A percentile compares a stretch with the other conserved stretches of the same genome.
Conservation (phyloP, 2,113 vertebrate genomes). For the Dicentrarchus labrax region DNA sequence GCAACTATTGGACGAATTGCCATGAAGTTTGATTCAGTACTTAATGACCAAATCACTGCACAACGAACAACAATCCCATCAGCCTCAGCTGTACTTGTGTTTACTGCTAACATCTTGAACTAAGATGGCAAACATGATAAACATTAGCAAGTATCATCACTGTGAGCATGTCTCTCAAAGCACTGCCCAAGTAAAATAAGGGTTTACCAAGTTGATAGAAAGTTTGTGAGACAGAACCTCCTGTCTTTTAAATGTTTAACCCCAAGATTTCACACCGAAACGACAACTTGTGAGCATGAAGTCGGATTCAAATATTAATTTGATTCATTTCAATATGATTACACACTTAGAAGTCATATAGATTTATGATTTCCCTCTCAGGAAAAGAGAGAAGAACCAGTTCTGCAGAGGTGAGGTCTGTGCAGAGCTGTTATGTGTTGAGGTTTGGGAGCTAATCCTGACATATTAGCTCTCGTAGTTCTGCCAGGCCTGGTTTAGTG, state of each 20-base stretch:
- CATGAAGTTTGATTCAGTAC: neutral
- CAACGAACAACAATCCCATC: neutral
- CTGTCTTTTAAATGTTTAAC: neutral
- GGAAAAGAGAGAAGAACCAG: slow-evolving; percentile 19
- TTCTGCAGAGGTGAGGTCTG: slow-evolving; percentile 33
- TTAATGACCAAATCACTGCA: neutral
- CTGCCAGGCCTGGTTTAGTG: slow-evolving; percentile 62
- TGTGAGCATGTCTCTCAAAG: neutral
- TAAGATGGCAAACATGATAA: neutral
- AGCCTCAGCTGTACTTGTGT: neutral
- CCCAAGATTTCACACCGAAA: neutral
- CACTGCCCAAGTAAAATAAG: neutral
- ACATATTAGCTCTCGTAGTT: slow-evolving; percentile 59
- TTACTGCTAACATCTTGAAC: neutral
- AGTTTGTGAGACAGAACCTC: neutral
- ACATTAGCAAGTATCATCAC: neutral
- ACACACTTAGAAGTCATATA: neutral
- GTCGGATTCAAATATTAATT: neutral
- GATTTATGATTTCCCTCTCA: neutral
- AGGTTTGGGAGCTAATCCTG: slow-evolving; percentile 69
- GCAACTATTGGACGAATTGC: neutral
- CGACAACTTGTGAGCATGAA: neutral
- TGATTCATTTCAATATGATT: slow-evolving; percentile 26
- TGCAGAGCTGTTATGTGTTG: slow-evolving; percentile 54
- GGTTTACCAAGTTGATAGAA: neutral